These are phyloP conservation scores for Amphipyra berbera DNA, from an alignment of 2,888 invertebrate species.

Conservation along the genomic window DNA sequence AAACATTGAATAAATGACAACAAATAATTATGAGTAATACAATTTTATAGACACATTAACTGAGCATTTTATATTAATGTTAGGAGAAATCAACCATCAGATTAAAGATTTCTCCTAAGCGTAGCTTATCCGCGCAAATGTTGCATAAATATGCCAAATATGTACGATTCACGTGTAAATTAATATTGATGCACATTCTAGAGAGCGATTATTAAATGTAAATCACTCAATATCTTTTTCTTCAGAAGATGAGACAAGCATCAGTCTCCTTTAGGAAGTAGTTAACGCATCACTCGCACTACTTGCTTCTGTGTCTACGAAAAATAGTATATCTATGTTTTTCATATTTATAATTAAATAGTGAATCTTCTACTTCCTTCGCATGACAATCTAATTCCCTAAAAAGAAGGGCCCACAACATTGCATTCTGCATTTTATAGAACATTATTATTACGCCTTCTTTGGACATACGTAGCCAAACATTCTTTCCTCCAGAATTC, in stretches of 20 bases:
- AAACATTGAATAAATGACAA: conserved; percentile 11
- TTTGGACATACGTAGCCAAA: too few relatives aligned
- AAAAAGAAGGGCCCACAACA: background rate
- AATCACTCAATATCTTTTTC: conserved; percentile 12
- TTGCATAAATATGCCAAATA: conserved; percentile 29
- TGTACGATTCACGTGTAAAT: conserved; percentile 21
- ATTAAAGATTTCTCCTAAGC: conserved; percentile 12
- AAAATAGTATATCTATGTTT: background rate
- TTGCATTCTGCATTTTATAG: too few relatives aligned
- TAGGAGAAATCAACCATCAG: conserved; percentile 5
- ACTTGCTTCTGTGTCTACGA: background rate
- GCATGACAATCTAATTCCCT: background rate
- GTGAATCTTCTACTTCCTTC: background rate
- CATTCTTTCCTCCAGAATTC: too few relatives aligned
- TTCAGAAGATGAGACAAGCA: conserved; percentile 3
- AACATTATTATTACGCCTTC: too few relatives aligned
- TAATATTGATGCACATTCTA: conserved; percentile 23
- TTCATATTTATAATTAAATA: background rate
- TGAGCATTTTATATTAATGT: background rate
- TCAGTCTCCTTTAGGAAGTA: background rate
- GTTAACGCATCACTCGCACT: background rate
- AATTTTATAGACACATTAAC: background rate
- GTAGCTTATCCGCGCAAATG: background rate
- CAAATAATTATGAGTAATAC: background rate
- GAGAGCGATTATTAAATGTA: conserved; percentile 10